phyloP scores from a whole-genome alignment of 2,888 invertebrate genomes.

The Xestoiulus laeticollis region DNA sequence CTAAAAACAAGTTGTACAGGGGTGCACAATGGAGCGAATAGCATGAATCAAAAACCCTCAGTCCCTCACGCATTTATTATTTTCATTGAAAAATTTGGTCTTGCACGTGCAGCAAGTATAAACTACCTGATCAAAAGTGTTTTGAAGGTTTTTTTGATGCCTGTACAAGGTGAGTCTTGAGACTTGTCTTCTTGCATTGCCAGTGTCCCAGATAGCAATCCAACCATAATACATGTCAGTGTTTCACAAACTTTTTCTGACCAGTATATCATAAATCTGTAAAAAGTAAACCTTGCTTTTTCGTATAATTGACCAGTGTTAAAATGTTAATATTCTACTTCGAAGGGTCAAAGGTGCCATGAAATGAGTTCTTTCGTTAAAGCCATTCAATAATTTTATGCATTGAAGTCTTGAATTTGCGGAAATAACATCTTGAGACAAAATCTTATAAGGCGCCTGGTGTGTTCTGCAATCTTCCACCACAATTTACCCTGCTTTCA shows the following conservation, averaged over 20 bases:
- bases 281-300: too few species aligned
- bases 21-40: background rate
- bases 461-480: background rate
- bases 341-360: too few species aligned
- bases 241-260: too few species aligned
- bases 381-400: too few species aligned
- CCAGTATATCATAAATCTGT: too few species aligned
- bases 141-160: background rate
- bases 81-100: background rate
- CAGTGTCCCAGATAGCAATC: too few species aligned
- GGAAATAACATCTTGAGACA: background rate
- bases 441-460: background rate
- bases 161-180: too few species aligned
- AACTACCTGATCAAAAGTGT: background rate
- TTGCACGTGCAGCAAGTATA: background rate
- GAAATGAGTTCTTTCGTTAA: too few species aligned
- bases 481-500: background rate
- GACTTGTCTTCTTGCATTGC: too few species aligned
- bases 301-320: too few species aligned
- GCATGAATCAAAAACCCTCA: background rate
- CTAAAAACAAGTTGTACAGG: slow-evolving; percentile 11
- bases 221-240: too few species aligned
- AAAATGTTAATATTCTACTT: too few species aligned
- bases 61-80: background rate
- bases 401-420: background rate